Conservation (phyloP, 2,113 vertebrate species). For the Phylloscopus trochiloides region DNA sequence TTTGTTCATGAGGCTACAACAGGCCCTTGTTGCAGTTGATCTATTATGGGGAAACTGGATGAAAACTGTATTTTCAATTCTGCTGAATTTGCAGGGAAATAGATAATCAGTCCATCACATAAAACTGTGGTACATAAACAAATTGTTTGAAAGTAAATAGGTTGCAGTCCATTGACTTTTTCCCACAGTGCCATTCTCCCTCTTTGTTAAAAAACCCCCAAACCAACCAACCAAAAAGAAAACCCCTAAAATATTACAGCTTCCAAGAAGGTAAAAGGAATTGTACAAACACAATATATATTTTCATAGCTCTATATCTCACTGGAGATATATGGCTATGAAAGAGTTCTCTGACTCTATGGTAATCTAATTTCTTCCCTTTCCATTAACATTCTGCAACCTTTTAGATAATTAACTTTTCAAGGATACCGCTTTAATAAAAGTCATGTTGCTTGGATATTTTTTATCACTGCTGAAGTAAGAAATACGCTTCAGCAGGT, state of each 20-base stretch:
- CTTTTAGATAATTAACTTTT: slow-evolving; percentile 21
- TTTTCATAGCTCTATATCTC: background rate
- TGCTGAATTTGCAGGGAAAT: background rate
- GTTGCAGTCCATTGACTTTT: background rate
- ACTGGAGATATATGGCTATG: background rate
- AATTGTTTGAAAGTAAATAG: background rate
- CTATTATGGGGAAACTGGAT: background rate
- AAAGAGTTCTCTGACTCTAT: background rate
- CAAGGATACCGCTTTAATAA: background rate
- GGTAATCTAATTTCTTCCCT: background rate
- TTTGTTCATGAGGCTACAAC: background rate
- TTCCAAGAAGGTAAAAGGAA: background rate
- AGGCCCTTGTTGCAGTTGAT: background rate
- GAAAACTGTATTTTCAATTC: background rate
- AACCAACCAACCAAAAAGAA: background rate
- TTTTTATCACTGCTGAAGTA: background rate
- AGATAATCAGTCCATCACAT: background rate
- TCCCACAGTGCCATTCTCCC: background rate
- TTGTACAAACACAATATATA: background rate
- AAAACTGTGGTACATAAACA: background rate
- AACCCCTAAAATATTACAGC: background rate
- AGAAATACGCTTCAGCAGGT: background rate
- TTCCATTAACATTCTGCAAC: slow-evolving; percentile 16
- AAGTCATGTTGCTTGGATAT: background rate
- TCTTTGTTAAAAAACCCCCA: background rate